A percentile compares a stretch with the other conserved stretches of the same genome.
These are phyloP conservation scores for Acanthurus lineatus DNA, from an alignment of 2,797 vertebrate species.

Conservation along the genomic window DNA sequence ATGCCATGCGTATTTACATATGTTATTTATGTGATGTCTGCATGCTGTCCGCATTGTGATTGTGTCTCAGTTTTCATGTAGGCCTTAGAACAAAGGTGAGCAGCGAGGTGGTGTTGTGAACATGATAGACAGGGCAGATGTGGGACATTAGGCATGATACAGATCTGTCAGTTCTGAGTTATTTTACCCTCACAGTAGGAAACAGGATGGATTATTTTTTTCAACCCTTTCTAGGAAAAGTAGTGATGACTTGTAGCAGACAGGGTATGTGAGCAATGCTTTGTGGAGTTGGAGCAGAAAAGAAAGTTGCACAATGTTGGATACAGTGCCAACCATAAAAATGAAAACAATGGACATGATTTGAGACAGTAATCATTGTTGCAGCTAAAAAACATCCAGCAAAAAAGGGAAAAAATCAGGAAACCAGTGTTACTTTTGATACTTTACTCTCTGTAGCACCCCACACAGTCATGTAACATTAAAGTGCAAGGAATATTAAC, in stretches of 20 bases:
- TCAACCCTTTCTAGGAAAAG: background rate
- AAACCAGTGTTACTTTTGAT: background rate
- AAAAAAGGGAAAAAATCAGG: background rate
- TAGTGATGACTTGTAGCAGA: constrained; percentile 5
- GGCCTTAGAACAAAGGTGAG: constrained; percentile 3
- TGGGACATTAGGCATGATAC: background rate
- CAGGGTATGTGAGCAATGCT: constrained; percentile 2
- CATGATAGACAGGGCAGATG: constrained; percentile 5
- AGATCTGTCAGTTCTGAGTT: background rate
- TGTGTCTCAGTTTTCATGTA: constrained; percentile 23
- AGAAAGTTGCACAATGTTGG: background rate
- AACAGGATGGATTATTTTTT: background rate
- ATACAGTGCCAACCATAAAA: background rate
- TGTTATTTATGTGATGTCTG: constrained; percentile 54
- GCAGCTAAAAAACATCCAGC: background rate
- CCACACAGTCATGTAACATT: background rate
- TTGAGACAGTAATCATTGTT: background rate
- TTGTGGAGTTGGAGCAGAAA: background rate
- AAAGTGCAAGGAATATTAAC: background rate
- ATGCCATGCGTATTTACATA: constrained; percentile 56
- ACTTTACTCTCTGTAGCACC: background rate
- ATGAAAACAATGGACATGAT: background rate
- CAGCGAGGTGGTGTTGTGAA: background rate
- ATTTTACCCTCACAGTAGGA: background rate
- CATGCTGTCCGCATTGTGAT: constrained; percentile 24